A percentile compares a stretch with the other conserved stretches of the same genome.
These are phyloP conservation scores for Physella acuta DNA, from an alignment of 1,140 invertebrate genomes.

Conservation along the genomic window DNA sequence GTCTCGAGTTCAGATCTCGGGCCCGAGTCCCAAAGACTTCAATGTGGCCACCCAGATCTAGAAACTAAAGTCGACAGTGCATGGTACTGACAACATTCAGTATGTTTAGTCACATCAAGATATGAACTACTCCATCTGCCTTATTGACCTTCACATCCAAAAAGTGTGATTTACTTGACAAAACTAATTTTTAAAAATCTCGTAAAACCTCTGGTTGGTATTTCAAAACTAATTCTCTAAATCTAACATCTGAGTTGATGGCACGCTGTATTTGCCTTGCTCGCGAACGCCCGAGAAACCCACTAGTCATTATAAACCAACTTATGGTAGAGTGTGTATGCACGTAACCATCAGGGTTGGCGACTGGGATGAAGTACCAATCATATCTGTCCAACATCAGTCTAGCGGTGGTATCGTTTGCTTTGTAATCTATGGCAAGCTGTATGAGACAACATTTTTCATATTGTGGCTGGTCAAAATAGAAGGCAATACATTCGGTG, in stretches of 20 bases:
- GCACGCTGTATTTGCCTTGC: background rate
- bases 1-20: background rate
- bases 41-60: no score
- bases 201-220: no score
- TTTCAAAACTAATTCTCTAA: no score
- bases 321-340: constrained; percentile 56
- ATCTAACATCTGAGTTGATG: background rate
- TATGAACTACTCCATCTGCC: no score
- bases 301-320: background rate
- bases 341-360: constrained; percentile 75
- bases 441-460: no score
- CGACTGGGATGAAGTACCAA: constrained; percentile 69
- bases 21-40: background rate
- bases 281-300: background rate
- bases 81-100: no score
- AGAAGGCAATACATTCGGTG: background rate
- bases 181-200: no score
- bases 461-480: no score
- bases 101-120: no score
- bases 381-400: constrained; percentile 51
- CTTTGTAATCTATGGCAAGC: constrained; percentile 4
- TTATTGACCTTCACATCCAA: background rate
- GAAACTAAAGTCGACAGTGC: no score
- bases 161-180: background rate
- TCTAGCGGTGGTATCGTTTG: constrained; percentile 4